Evolutionary conservation across 2,888 invertebrate species (phyloP), one percentile per base, ranked within the genome.

Genomic region (Drosophila mercatorum): DNA sequence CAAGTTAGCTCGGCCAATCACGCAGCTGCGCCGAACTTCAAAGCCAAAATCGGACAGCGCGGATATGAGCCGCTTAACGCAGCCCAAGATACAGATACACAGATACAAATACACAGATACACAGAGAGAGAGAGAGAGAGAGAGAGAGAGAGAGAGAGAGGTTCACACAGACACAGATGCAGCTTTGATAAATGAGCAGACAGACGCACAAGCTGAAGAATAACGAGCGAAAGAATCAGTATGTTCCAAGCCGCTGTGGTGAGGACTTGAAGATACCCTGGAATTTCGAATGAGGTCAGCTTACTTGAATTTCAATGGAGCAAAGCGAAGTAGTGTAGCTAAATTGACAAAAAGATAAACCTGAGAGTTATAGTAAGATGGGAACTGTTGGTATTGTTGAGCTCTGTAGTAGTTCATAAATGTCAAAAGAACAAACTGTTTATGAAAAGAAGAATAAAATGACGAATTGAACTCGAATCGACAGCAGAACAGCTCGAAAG

Each of bases 21-120:
- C 84, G 90, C 91, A 83, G 85, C 81, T 82, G 91, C 91, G 91
- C 91, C 80, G 73, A 91, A 91, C 92, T 91, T 91, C 91, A 91
- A 91, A 91, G 91, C 79, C 83, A 85, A 78, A 90, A 90, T 71
- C 77, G 67, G 80, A 72, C 89, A 90, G 88, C 71, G 71, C 70
- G 83, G 78, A 78, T 88, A 70, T 81, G 83, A 88, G 88, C 88
- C 89, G 89, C 89, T 85, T 89, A 85, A 86, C 88, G 86, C 83
- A 88, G 72, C 66, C 71, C 72, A 59, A 77, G 70, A 80, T 64
- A 68, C 68, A 64, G 58, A 67, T 53, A 69, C 12, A 57, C 51
- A 73, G 28, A 80, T 46, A 67, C 55, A 69, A 14, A 49, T 52
- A 53, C 58, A 68, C n/a, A 60, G 10, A 47, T 5, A 58, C n/a